These are phyloP conservation scores for Oryzias javanicus DNA, from an alignment of 2,113 vertebrate genomes.

Conservation along the genomic window DNA sequence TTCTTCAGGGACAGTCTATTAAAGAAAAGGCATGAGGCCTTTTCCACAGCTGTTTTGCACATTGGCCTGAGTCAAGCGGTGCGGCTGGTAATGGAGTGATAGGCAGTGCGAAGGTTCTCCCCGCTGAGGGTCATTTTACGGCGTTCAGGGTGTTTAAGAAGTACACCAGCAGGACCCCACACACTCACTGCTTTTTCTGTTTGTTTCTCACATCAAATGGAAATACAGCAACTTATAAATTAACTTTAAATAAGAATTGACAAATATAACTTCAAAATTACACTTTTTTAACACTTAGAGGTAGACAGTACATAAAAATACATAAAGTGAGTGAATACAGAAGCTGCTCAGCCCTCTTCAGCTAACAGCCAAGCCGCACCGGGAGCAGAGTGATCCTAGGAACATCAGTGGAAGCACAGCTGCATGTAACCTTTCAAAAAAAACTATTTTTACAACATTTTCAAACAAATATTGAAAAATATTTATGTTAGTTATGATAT, in stretches of 20 bases:
- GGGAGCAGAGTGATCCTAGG: neutral
- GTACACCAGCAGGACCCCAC: conserved; percentile 61
- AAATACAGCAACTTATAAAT: neutral
- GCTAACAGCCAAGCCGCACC: conserved; percentile 4
- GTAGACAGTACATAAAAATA: neutral
- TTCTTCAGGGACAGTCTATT: conserved; percentile 79
- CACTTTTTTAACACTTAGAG: neutral
- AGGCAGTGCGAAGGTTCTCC: conserved; percentile 64
- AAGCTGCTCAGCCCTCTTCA: neutral
- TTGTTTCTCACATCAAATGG: conserved; percentile 35
- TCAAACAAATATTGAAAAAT: too few species aligned
- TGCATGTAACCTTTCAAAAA: too few species aligned
- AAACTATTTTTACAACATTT: too few species aligned
- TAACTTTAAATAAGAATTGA: neutral
- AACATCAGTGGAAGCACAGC: neutral
- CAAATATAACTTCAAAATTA: neutral
- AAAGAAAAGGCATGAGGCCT: conserved; percentile 74
- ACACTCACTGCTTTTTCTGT: conserved; percentile 38
- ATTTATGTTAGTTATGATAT: too few species aligned
- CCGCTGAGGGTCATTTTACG: conserved; percentile 65
- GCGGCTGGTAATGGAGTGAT: conserved; percentile 73
- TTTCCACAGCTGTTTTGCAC: conserved; percentile 82
- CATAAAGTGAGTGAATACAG: neutral
- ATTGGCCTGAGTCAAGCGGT: conserved; percentile 67
- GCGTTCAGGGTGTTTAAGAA: conserved; percentile 68